phyloP scores from a whole-genome alignment of 2,888 invertebrate species.

The Epinotia demarniana region DNA sequence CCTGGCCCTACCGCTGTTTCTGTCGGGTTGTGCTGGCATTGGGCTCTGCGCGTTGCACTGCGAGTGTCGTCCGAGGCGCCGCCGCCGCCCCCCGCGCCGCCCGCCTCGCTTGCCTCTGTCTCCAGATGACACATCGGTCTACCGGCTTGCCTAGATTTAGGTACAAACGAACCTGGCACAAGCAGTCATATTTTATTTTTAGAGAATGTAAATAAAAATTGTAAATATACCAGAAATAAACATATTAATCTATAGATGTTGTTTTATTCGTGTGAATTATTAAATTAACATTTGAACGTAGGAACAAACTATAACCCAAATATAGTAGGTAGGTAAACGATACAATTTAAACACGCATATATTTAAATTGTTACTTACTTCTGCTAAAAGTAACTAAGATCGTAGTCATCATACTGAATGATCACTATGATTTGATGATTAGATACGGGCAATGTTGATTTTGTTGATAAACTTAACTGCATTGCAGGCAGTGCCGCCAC shows the following conservation, averaged over 20 bases:
- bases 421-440: background rate
- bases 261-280: background rate
- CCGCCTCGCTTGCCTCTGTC: conserved; percentile 86
- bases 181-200: conserved; percentile 42
- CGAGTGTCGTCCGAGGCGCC: conserved; percentile 90
- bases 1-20: conserved; percentile 92
- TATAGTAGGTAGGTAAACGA: too few species aligned
- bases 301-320: background rate
- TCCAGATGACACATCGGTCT: conserved; percentile 82
- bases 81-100: conserved; percentile 86
- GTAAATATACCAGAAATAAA: conserved; percentile 51
- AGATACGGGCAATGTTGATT: background rate
- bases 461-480: background rate
- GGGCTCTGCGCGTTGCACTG: conserved; percentile 94
- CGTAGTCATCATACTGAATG: background rate
- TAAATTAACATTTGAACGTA: background rate
- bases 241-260: conserved; percentile 32
- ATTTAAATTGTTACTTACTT: background rate
- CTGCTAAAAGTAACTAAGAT: background rate
- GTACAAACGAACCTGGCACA: conserved; percentile 55
- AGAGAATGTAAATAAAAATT: conserved; percentile 58
- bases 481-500: background rate
- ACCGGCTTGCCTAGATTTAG: conserved; percentile 69
- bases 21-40: conserved; percentile 93
- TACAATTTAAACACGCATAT: too few species aligned